Base-by-base conservation (phyloP, 1,140 invertebrate species). In the Dreissena polymorpha region DNA sequence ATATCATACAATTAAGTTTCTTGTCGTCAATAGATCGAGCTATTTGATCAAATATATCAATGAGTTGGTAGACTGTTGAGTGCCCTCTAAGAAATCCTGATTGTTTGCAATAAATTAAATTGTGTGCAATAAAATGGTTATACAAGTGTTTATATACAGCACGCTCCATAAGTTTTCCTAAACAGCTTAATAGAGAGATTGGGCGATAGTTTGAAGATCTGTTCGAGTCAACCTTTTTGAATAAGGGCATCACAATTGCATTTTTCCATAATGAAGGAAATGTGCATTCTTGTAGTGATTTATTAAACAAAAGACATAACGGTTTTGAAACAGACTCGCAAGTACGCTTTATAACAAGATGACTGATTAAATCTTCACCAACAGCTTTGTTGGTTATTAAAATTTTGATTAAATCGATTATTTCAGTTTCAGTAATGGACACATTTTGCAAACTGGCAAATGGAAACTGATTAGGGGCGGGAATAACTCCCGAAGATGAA, bases 31-130 rank as follows among this genome's bases (percentile, higher is more conserved):
- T 21, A 12, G 27, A 29, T 64, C 64, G 16, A 18, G n/a, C 21
- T 13, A 77, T 77, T 77, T 77, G 64, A 51, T 77, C 10, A 53
- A 67, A 68, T 10, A 77, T 68, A 53, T 77, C 60, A 23, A 77
- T 68, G 18, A 77, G 23, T 67, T 77, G 75, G 27, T 67, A 77
- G 10, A 67, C 50, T 21, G 63, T 77, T 39, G 64, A 77, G n/a
- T 65, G 60, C 6, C 64, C 51, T 8, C 63, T 29, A 8, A 77
- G 50, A 51, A 77, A 75, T 25, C 64, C 63, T 67, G 64, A 67
- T 27, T 77, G 64, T 13, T 67, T 23, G 21, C n/a, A 21, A 25
- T 77, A 77, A 23, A 77, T 65, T 13, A 68, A 12, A 13, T 67
- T 77, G 27, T 77, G 18, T 13, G 51, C 25, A 74, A 23, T 21